Conservation (phyloP, 2,888 invertebrate genomes). For the Eudiplozoon nipponicum region DNA sequence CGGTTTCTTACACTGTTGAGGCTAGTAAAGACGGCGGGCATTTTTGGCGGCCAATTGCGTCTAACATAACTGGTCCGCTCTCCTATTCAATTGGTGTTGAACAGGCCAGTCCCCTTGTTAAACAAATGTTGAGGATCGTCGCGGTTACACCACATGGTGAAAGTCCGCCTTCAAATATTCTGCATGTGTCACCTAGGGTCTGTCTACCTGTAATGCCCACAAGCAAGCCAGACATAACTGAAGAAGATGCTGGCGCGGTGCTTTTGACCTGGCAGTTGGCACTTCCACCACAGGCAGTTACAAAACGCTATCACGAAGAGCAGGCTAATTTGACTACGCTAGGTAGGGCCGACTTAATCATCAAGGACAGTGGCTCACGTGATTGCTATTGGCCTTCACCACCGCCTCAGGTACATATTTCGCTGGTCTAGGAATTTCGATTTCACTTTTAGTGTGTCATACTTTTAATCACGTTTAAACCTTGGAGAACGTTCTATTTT, state of each 20-base stretch:
- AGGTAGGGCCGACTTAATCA: too few relatives aligned
- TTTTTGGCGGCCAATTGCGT: slow-evolving; percentile 11
- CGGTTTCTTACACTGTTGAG: slow-evolving; percentile 11
- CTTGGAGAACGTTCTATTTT: too few relatives aligned
- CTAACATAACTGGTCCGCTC: slow-evolving; percentile 1
- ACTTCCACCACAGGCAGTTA: background rate
- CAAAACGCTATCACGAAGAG: background rate
- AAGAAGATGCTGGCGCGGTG: slow-evolving; percentile 13
- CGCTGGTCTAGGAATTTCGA: too few relatives aligned
- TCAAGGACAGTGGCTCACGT: too few relatives aligned
- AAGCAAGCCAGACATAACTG: slow-evolving; percentile 10
- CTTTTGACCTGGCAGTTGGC: slow-evolving; percentile 6
- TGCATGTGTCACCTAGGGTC: slow-evolving; percentile 6
- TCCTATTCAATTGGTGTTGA: background rate
- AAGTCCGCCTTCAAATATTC: slow-evolving; percentile 6
- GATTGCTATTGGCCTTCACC: too few relatives aligned
- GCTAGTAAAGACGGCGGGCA: slow-evolving; percentile 10
- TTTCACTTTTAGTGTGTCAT: too few relatives aligned
- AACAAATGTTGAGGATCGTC: slow-evolving; percentile 6
- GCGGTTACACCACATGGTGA: slow-evolving; percentile 12
- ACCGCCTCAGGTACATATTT: too few relatives aligned
- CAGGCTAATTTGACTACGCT: background rate
- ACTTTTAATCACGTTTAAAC: too few relatives aligned
- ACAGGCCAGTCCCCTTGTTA: slow-evolving; percentile 2
- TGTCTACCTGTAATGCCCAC: slow-evolving; percentile 8